Percentiles rank a stretch among this genome's conserved stretches.
These are phyloP conservation scores for Taurulus bubalis DNA, from an alignment of 2,113 vertebrate species.

Conservation along the genomic window DNA sequence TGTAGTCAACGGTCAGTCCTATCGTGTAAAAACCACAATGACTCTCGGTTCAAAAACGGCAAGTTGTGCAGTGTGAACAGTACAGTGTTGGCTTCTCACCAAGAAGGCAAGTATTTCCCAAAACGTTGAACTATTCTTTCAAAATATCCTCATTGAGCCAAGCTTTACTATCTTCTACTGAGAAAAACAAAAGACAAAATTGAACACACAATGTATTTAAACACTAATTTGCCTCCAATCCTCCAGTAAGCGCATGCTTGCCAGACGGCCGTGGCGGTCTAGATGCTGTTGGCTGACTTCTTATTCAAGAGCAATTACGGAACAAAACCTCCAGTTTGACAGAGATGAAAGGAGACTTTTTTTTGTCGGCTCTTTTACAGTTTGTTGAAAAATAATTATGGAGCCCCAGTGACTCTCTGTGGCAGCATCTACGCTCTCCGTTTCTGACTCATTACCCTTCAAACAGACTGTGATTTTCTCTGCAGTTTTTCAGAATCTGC, in stretches of 20 bases:
- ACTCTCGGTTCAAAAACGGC: too few species aligned
- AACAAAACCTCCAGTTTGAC: constrained; percentile 53
- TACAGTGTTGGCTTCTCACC: background rate
- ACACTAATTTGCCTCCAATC: background rate
- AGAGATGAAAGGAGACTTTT: constrained; percentile 41
- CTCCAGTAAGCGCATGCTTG: constrained; percentile 11
- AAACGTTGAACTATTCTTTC: background rate
- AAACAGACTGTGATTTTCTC: constrained; percentile 20
- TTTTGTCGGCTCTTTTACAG: constrained; percentile 50
- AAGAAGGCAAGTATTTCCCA: background rate
- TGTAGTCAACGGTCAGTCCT: too few species aligned
- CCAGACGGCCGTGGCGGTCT: constrained; percentile 9
- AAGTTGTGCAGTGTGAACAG: too few species aligned
- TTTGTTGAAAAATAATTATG: constrained; percentile 59
- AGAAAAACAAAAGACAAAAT: background rate
- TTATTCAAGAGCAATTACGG: constrained; percentile 53
- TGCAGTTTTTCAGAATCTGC: constrained; percentile 9
- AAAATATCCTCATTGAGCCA: background rate
- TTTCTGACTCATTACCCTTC: constrained; percentile 32
- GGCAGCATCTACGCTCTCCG: constrained; percentile 14
- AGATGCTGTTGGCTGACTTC: constrained; percentile 9
- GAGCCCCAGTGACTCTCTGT: constrained; percentile 26
- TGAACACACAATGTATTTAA: background rate
- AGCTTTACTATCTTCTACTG: background rate
- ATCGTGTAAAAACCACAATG: too few species aligned